Conservation (phyloP, 2,113 vertebrate species). For the Nannospalax galili region DNA sequence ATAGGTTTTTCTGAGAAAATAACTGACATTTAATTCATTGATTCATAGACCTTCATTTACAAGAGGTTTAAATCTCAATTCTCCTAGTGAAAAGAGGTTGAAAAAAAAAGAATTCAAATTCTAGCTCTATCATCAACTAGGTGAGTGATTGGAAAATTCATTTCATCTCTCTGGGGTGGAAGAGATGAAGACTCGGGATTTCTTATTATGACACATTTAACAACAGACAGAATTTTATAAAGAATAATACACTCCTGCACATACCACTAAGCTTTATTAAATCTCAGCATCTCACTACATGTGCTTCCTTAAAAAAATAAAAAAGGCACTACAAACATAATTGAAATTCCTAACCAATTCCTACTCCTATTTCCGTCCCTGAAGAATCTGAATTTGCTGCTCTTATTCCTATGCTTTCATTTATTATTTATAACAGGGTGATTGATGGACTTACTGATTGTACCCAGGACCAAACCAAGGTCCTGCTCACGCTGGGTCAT, state of each 20-base stretch:
- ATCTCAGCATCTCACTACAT: not conserved
- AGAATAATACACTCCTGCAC: not conserved
- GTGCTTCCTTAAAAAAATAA: not conserved
- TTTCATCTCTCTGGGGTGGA: not conserved
- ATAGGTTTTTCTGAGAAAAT: conserved; percentile 4
- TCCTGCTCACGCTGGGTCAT: not conserved
- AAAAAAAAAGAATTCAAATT: conserved; percentile 13
- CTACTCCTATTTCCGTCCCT: not conserved
- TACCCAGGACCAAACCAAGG: too few relatives aligned
- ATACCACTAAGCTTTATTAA: not conserved
- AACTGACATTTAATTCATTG: not conserved
- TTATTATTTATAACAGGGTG: not conserved
- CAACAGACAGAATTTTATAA: not conserved
- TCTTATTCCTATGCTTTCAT: not conserved
- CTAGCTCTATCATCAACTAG: not conserved
- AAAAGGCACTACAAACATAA: not conserved
- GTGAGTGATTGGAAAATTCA: not conserved
- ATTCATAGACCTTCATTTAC: conserved; percentile 37
- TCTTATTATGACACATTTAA: not conserved
- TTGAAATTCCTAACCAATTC: too few relatives aligned
- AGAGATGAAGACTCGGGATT: not conserved
- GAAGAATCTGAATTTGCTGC: not conserved
- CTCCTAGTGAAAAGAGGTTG: not conserved
- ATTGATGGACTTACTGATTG: not conserved
- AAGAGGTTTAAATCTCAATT: not conserved